Evolutionary conservation across 2,888 invertebrate species (phyloP), one percentile per base, ranked within the genome.

Genomic region (Melolontha melolontha): DNA sequence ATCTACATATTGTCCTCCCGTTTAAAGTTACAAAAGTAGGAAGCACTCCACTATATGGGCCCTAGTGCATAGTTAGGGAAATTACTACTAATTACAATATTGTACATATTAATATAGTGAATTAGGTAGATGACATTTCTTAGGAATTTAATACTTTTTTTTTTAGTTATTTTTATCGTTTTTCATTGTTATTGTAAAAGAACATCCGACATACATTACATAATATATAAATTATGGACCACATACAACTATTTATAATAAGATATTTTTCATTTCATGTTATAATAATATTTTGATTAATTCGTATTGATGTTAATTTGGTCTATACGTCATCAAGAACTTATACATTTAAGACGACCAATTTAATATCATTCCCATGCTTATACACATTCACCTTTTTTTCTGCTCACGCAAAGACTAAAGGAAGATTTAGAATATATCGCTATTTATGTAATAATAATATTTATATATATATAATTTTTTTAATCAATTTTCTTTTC

Each of bases 381-480:
- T 11, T 11, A 57, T 22, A 22, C 40, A 27, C 41, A 14, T 41
- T 66, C 65, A 47, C 10, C 11, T 22, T 16, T 42, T 8, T 42
- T 54, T 29, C 10, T 63, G 27, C 44, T 39, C 40, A 7, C 29
- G 47, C 59, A 77, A 79, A 79, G 79, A 79, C 79, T 80, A 80
- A 81, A 78, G 79, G 80, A 81, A 81, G 80, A 80, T 81, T 81
- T 81, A 81, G 81, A 81, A 81, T 81, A 79, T 80, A 75, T 78
- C 81, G 81, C 81, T 80, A 79, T 79, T 44, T 64, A 64, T 52
- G 12, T 39, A 27, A 54, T 64, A 70, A 68, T 63, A 63, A 64
- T 59, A 55, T 49, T 42, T 62, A 54, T 62, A 11, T 10, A 47
- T 57, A 51, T 65, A 51, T 52, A 57, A 40, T 59, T 64, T 44